Evolutionary conservation across 2,888 invertebrate species (phyloP).

Genomic region (Plagodis pulveraria): DNA sequence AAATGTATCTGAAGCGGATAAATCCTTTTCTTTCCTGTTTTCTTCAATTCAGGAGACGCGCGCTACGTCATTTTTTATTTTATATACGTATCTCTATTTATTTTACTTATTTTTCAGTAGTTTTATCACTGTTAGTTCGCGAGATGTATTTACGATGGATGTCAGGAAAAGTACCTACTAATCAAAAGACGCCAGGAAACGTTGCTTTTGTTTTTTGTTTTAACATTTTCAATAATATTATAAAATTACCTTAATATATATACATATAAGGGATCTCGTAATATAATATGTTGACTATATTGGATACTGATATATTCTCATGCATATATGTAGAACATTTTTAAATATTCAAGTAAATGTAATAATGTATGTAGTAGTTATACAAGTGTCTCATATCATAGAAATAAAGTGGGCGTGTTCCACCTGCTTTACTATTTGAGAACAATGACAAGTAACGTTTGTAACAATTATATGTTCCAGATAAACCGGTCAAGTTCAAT

Average conservation of each 20-base stretch:
- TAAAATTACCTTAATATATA: neutral
- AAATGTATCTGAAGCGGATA: conserved; percentile 67
- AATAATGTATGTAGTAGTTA: conserved; percentile 24
- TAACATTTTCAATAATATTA: neutral
- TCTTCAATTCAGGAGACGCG: conserved; percentile 59
- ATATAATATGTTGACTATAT: conserved; percentile 13
- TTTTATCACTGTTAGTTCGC: conserved; percentile 29
- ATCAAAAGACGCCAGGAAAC: neutral
- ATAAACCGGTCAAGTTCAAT: conserved; percentile 17
- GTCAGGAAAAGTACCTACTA: neutral
- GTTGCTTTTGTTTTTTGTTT: neutral
- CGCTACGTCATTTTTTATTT: conserved; percentile 49
- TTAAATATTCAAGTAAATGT: conserved; percentile 37
- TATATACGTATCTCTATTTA: conserved; percentile 48
- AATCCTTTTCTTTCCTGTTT: conserved; percentile 83
- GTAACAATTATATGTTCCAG: conserved; percentile 25
- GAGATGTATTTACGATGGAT: conserved; percentile 45
- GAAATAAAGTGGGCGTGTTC: conserved; percentile 27
- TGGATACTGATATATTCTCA: conserved; percentile 21
- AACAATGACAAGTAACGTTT: conserved; percentile 12
- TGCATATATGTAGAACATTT: conserved; percentile 35
- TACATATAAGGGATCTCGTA: conserved; percentile 6
- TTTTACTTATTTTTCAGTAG: conserved; percentile 40
- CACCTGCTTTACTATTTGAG: conserved; percentile 8
- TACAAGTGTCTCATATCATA: conserved; percentile 23